Base-by-base conservation (phyloP, 2,113 vertebrate species). In the Ardeotis arabs region DNA sequence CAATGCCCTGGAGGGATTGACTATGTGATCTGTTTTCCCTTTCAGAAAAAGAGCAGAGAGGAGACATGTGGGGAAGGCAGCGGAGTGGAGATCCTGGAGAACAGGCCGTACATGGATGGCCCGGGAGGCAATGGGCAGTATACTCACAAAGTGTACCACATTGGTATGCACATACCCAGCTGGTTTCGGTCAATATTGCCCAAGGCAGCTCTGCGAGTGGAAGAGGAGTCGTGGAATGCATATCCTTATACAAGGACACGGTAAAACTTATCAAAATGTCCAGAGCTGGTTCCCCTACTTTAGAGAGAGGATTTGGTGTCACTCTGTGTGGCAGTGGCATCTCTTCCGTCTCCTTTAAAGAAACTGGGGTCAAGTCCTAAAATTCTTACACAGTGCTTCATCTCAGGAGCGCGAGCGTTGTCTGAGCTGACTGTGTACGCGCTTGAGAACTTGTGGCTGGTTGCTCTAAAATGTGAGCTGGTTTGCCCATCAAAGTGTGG, bases 181-280 rank as follows among this genome's bases (percentile, higher is more conserved):
- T 99, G 99, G 99, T 99, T 99, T 97, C 99, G 99, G 89, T 99
- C 99, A 60, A 99, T 99, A 13, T 92, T 99, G 97, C 99, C 99
- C 96, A 99, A 99, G 97, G 99, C 99, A 2, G 99, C 99, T 3
- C 97, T 99, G 83, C 97, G 99, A 20, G 99, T 99, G 4, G 99
- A 99, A 91, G 99, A 99, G 95, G 99, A 99, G 55, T 99, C 99
- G 0, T 99, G 99, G 99, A 99, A 99, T 3, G 99, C 99, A 39
- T 99, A 99, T 96, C 99, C 99, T 79, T 99, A 99, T 81, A 99
- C 99, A 31, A 98, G 99, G 89, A 99, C 99, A 31, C 99, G 99
- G 99, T 99, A 97, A 77, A 93, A 10, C 25, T 17, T 20, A 18
- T 0, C 21, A 24, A 6, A 35, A 12, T 3, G 6, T 7, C 19